Percentiles rank a stretch among this genome's conserved stretches.
Conservation (phyloP, 1,140 invertebrate species). For the Drosophila cardini region DNA sequence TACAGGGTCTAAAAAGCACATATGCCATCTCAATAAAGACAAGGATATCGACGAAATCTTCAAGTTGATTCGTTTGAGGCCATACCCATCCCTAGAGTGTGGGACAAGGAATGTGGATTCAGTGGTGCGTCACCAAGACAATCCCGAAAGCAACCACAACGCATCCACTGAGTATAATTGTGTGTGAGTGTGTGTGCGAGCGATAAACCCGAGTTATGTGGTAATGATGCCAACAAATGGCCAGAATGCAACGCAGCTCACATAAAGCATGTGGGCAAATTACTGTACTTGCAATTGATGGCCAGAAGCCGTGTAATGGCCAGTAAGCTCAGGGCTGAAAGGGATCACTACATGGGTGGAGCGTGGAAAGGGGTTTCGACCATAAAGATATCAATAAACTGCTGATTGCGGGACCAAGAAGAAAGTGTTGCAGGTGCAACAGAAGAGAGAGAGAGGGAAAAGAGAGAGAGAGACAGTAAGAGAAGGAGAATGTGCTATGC, state of each 20-base stretch:
- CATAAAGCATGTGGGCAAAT: conserved; percentile 59
- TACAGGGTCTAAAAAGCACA: too few species aligned
- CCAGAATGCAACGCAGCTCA: conserved; percentile 42
- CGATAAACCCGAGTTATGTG: conserved; percentile 76
- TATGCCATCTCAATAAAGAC: too few species aligned
- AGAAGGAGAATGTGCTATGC: not conserved
- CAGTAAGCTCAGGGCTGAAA: not conserved
- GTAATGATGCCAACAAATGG: conserved; percentile 68
- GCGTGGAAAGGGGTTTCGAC: conserved; percentile 1
- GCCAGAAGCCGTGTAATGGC: conserved; percentile 30
- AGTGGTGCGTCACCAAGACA: conserved; percentile 48
- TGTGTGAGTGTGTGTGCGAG: conserved; percentile 32
- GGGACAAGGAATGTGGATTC: conserved; percentile 50
- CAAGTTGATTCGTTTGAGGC: too few species aligned
- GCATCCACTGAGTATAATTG: conserved; percentile 6
- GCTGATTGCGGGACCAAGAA: conserved; percentile 15
- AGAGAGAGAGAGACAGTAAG: too few species aligned
- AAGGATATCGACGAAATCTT: too few species aligned
- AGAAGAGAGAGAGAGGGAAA: not conserved
- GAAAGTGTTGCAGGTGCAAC: conserved; percentile 55
- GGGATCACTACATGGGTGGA: conserved; percentile 12
- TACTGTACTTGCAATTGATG: conserved; percentile 74
- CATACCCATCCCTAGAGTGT: not conserved
- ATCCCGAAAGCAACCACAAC: conserved; percentile 14
- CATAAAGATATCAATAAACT: conserved; percentile 44